A percentile compares a stretch with the other conserved stretches of the same genome.
These are phyloP conservation scores for Geothlypis trichas DNA, from an alignment of 2,113 vertebrate genomes.

Conservation along the genomic window DNA sequence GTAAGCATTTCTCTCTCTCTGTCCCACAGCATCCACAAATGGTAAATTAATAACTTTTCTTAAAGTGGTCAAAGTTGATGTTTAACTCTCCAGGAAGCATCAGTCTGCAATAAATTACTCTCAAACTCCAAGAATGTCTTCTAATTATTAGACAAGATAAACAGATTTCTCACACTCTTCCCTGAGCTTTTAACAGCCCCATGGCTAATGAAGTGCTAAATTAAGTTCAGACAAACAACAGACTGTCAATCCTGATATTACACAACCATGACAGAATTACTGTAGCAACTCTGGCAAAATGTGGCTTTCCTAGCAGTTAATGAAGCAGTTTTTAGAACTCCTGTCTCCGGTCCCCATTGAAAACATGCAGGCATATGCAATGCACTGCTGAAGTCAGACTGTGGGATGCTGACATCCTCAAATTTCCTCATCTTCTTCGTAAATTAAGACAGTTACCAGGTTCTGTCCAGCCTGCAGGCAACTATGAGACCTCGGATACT, in stretches of 20 bases:
- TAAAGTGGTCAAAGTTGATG: conserved; percentile 6
- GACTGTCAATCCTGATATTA: not conserved
- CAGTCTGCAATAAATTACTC: conserved; percentile 46
- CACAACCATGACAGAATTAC: not conserved
- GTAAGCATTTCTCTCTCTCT: no score
- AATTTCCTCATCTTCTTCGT: not conserved
- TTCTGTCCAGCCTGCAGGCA: not conserved
- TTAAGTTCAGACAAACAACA: conserved; percentile 45
- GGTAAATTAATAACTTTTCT: conserved; percentile 26
- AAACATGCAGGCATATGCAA: not conserved
- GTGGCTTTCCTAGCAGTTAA: not conserved
- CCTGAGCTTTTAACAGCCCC: conserved; percentile 52
- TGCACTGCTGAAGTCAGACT: not conserved
- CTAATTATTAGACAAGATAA: conserved; percentile 50
- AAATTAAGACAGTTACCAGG: not conserved
- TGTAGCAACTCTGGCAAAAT: conserved; percentile 15
- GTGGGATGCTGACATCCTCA: not conserved
- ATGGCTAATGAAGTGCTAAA: conserved; percentile 69
- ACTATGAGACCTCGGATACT: not conserved
- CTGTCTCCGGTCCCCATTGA: not conserved
- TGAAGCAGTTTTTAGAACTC: conserved; percentile 2
- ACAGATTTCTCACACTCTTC: conserved; percentile 30
- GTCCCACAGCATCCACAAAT: no score
- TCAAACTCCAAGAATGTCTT: conserved; percentile 19
- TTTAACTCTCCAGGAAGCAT: conserved; percentile 59